These are phyloP conservation scores for Polymixis flavicincta DNA, from an alignment of 2,888 invertebrate genomes.

Conservation along the genomic window DNA sequence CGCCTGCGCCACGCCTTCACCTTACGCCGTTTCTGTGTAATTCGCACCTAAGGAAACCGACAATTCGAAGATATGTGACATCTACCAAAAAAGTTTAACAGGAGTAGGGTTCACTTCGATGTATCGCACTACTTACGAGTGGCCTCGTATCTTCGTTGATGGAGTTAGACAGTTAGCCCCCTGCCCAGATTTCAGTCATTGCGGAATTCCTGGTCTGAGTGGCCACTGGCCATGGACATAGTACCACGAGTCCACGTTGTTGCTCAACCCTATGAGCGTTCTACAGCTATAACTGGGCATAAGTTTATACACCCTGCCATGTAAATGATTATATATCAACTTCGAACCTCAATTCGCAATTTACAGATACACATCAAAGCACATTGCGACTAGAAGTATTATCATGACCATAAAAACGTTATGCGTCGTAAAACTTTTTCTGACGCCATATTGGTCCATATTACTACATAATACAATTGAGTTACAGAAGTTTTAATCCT, in stretches of 20 bases:
- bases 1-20: too few species aligned
- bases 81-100: too few species aligned
- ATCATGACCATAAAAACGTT: conserved; percentile 76
- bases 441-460: conserved; percentile 33
- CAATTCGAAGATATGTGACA: too few species aligned
- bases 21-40: too few species aligned
- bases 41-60: too few species aligned
- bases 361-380: conserved; percentile 23
- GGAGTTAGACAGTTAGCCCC: too few species aligned
- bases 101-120: too few species aligned
- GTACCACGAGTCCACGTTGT: neutral
- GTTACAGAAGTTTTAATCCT: conserved; percentile 22
- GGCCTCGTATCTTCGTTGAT: too few species aligned
- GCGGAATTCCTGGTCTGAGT: neutral
- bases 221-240: neutral
- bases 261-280: neutral
- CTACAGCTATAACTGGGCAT: neutral
- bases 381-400: conserved; percentile 65
- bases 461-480: neutral
- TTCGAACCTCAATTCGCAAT: conserved; percentile 12
- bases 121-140: too few species aligned
- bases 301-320: neutral
- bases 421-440: conserved; percentile 72
- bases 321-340: neutral
- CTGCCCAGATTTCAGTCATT: too few species aligned